Percentiles rank a stretch among this genome's conserved stretches.
phyloP scores from a whole-genome alignment of 2,888 invertebrate genomes.

The Ecliptopera silaceata region DNA sequence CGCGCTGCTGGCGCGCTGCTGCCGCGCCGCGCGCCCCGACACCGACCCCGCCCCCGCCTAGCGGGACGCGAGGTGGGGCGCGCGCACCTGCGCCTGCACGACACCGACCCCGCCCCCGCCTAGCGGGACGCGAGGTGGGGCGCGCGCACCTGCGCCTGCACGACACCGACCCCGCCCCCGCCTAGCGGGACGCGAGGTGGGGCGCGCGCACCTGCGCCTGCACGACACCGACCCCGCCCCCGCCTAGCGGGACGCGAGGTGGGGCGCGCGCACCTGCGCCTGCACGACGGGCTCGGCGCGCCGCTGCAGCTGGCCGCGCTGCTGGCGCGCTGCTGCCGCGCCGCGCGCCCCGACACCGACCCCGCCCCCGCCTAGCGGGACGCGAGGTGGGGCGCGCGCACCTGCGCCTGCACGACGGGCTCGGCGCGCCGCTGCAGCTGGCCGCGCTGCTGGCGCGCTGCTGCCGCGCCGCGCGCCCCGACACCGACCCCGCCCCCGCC shows the following conservation, averaged over 20 bases:
- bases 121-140: too few relatives aligned
- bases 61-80: too few relatives aligned
- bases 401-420: not conserved
- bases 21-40: not conserved
- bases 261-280: slow-evolving; percentile 22
- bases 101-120: too few relatives aligned
- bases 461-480: not conserved
- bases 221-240: not conserved
- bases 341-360: not conserved
- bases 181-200: too few relatives aligned
- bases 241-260: too few relatives aligned
- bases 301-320: slow-evolving; percentile 3
- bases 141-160: too few relatives aligned
- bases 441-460: not conserved
- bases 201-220: too few relatives aligned
- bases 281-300: not conserved
- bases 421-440: not conserved
- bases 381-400: not conserved
- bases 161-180: too few relatives aligned
- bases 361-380: too few relatives aligned
- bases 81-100: too few relatives aligned
- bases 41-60: too few relatives aligned
- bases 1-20: not conserved
- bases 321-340: slow-evolving; percentile 2
- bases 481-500: too few relatives aligned